Evolutionary conservation across 2,888 invertebrate genomes (phyloP), one percentile per base, ranked within the genome.

Genomic region (Dicyrtomina minuta): DNA sequence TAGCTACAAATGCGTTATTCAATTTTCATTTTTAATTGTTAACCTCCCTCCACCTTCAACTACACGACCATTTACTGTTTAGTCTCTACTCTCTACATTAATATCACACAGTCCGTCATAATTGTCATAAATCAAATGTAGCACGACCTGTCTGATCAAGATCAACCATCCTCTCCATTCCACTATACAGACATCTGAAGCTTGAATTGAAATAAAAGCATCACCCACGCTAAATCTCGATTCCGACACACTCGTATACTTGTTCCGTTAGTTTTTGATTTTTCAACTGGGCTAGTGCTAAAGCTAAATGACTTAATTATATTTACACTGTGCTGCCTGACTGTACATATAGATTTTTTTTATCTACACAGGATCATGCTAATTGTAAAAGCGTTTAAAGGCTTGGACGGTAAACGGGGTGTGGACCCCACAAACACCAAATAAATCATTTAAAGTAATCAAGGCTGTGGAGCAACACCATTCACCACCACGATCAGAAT

Each of bases 71-170:
- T n/a, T n/a, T n/a, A n/a, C n/a, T n/a, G n/a, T 33, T 33, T 33
- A 33, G 3, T 33, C 33, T 3, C 4, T 5, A 33, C 33, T 33
- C 33, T 3, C 4, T 5, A 33, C 33, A 33, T 33, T 33, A 33
- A 33, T 33, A 33, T 33, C 33, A 33, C 33, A 33, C 33, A 33
- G 4, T 33, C 8, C 8, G 33, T 33, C 33, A 33, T 33, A 33
- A 33, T 33, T 3, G 33, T 33, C 33, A 33, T 33, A 20, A 20
- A 46, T 46, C 55, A 55, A 22, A 55, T 15, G 15, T 55, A 26
- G 27, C 55, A 15, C 55, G 55, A 55, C 55, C 55, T 55, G 55
- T 26, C 27, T 55, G 55, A 55, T 55, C 55, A 55, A 55, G 55
- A 20, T 55, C 55, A 26, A 22, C 24, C 55, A 55, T 24, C 15